Base-by-base conservation (phyloP, 2,113 vertebrate species). In the Henicopernis longicauda region DNA sequence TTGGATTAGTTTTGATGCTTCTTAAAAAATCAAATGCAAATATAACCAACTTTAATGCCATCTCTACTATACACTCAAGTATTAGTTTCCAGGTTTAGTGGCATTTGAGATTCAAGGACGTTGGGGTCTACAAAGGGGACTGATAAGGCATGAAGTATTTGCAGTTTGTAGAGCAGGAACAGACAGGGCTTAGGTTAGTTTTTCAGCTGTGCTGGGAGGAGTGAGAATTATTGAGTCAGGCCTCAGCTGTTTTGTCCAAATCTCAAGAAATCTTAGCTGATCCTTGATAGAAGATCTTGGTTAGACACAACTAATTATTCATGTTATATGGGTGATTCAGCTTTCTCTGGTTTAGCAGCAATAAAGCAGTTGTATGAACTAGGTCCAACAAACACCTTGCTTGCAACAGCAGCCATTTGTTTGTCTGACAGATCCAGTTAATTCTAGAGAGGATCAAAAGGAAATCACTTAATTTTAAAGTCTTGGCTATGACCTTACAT, bases 371-470 rank as follows among this genome's bases (percentile, higher is more conserved):
- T 91, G 11, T 69, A 61, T 82, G 70, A 91, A 82, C 2, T 12
- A 63, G 36, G 34, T 74, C 82, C 66, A 87, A 14, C 82, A 82
- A 95, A 92, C 88, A 95, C 62, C 82, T 89, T 73, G 65, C 72
- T 89, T 86, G 61, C 54, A 86, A 90, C 65, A 94, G 54, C 61
- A 96, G 62, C 72, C 58, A 32, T 96, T 93, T 95, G 45, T 91
- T 96, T 94, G 93, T 81, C 83, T 90, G 92, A 90, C 70, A 90
- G 74, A 94, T 62, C 70, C 42, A 86, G 23, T 94, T 65, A 80
- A 93, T 95, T 93, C 36, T 93, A 89, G 72, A 72, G 66, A 88
- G 23, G 38, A 96, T 96, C 86, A 94, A 97, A 96, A 96, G 57
- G 59, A 85, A 95, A 77, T 94, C 5, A 76, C 49, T 87, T 73